These are phyloP conservation scores for Sebastes taczanowskii DNA, from an alignment of 2,797 vertebrate species.

Conservation along the genomic window DNA sequence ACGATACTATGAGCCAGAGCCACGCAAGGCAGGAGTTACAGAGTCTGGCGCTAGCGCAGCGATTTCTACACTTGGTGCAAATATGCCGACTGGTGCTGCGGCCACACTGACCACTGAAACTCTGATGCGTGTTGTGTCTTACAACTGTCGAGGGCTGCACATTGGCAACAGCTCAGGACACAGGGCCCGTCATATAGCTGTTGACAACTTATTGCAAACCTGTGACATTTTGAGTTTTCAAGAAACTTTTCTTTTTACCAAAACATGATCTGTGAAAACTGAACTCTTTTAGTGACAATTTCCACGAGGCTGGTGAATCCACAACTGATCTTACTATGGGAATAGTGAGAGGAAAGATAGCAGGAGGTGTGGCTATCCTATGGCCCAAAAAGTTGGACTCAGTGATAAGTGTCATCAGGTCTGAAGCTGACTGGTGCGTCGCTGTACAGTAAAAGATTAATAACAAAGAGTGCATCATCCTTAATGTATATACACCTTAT, in stretches of 20 bases:
- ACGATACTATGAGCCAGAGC: too few species aligned
- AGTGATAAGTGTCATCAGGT: not conserved
- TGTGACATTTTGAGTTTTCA: not conserved
- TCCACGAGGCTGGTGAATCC: not conserved
- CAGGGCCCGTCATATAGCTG: too few species aligned
- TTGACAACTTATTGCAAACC: not conserved
- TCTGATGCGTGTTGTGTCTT: too few species aligned
- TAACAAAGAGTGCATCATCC: not conserved
- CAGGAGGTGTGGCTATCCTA: not conserved
- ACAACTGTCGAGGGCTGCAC: too few species aligned
- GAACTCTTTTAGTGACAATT: not conserved
- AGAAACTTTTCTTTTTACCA: not conserved
- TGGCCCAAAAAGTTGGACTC: not conserved
- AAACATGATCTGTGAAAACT: not conserved
- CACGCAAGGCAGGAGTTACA: too few species aligned
- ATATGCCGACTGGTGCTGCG: too few species aligned
- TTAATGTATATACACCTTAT: not conserved
- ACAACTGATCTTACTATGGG: not conserved
- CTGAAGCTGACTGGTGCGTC: not conserved
- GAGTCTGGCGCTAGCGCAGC: too few species aligned
- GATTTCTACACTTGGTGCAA: too few species aligned
- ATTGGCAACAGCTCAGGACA: too few species aligned
- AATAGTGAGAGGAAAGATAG: not conserved
- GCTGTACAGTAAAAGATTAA: not conserved
- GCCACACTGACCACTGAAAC: too few species aligned